These are phyloP conservation scores for Lytechinus pictus DNA, from an alignment of 35 echinoderm and acorn worm species.

Conservation along the genomic window DNA sequence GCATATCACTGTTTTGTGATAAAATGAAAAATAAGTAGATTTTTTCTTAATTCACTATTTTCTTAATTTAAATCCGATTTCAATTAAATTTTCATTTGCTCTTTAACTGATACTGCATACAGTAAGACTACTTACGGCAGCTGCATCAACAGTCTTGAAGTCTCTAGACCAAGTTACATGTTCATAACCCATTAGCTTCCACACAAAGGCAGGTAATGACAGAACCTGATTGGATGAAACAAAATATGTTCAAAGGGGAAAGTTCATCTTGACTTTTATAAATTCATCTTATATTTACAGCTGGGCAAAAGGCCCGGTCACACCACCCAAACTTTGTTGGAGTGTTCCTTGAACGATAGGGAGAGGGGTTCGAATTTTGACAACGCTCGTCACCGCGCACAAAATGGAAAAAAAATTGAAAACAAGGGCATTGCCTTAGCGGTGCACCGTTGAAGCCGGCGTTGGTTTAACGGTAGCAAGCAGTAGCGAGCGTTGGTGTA, in stretches of 20 bases:
- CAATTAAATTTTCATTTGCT: no score
- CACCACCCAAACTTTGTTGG: constrained; percentile 22
- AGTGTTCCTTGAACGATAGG: constrained; percentile 39
- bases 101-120: not conserved
- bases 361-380: constrained; percentile 28
- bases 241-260: not conserved
- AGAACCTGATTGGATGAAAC: constrained; percentile 75
- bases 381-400: constrained; percentile 45
- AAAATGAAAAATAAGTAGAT: no score
- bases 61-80: no score
- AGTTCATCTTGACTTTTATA: no score
- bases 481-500: no score
- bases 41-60: no score
- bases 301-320: not conserved
- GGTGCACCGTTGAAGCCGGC: constrained; percentile 36
- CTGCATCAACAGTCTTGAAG: constrained; percentile 92
- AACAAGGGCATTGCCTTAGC: constrained; percentile 40
- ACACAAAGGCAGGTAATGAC: constrained; percentile 88
- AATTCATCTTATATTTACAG: no score
- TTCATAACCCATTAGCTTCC: constrained; percentile 91
- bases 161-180: constrained; percentile 91
- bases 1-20: no score
- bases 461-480: no score
- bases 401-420: constrained; percentile 26
- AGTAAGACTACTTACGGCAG: constrained; percentile 78